phyloP scores from a whole-genome alignment of 2,797 vertebrate genomes.

The Florisuga fusca region DNA sequence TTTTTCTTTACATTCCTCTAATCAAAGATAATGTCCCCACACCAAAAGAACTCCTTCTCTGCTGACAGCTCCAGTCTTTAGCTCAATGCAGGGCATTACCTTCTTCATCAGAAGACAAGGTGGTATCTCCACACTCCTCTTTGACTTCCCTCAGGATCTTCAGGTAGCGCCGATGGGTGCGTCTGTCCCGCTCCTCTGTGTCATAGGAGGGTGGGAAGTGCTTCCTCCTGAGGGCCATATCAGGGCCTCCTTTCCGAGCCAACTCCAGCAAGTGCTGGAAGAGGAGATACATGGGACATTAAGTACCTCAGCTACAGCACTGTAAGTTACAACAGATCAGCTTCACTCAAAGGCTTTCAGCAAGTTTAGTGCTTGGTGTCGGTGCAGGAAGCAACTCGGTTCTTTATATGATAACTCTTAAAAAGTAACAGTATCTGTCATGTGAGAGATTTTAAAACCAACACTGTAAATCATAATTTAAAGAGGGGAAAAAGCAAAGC shows the following conservation, averaged over 20 bases:
- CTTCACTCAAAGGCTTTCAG: background rate
- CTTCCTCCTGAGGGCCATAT: conserved; percentile 83
- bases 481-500: background rate
- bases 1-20: background rate
- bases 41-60: background rate
- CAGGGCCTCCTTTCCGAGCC: conserved; percentile 87
- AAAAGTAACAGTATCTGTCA: background rate
- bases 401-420: background rate
- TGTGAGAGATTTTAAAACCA: background rate
- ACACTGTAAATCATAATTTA: background rate
- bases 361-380: background rate
- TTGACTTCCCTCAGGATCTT: conserved; percentile 94
- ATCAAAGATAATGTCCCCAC: background rate
- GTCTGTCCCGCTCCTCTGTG: conserved; percentile 87
- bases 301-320: background rate
- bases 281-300: accelerated
- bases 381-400: background rate
- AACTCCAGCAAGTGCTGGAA: conserved; percentile 90
- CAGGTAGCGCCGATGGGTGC: conserved; percentile 86
- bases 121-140: conserved; percentile 92
- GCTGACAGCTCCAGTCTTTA: background rate
- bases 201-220: conserved; percentile 76
- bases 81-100: conserved; percentile 77
- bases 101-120: conserved; percentile 94
- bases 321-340: background rate